phyloP scores from a whole-genome alignment of 2,797 vertebrate genomes.

The Oreochromis grahami region DNA sequence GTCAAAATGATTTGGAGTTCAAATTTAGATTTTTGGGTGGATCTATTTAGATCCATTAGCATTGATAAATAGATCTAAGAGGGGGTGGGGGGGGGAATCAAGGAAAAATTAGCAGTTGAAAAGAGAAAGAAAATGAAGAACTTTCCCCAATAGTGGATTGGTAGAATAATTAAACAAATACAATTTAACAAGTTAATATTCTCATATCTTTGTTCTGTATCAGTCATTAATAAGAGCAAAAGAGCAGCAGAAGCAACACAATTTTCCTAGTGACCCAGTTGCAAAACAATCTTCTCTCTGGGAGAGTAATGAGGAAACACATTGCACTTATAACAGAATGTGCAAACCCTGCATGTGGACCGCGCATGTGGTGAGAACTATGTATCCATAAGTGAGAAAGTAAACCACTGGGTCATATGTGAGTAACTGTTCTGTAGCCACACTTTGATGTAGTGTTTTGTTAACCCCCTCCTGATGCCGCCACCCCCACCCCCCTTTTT shows the following conservation, averaged over 20 bases:
- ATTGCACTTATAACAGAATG: slow-evolving; percentile 5
- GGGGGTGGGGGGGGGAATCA: too few species aligned
- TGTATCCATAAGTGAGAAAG: neutral
- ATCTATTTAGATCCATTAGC: neutral
- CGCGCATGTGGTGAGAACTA: neutral
- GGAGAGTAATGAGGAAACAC: slow-evolving; percentile 13
- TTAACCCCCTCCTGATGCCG: slow-evolving; percentile 2
- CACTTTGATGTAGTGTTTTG: slow-evolving; percentile 67
- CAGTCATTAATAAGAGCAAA: slow-evolving; percentile 18
- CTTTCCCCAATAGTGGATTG: neutral
- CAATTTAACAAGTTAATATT: neutral
- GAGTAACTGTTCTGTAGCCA: slow-evolving; percentile 29
- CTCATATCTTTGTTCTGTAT: neutral
- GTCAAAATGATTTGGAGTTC: neutral
- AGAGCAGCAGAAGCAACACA: neutral
- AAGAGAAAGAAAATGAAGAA: neutral
- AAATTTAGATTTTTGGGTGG: neutral
- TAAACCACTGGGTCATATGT: slow-evolving; percentile 24
- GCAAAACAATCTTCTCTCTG: neutral
- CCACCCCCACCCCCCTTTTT: neutral
- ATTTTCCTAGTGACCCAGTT: slow-evolving; percentile 11
- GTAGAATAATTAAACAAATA: neutral
- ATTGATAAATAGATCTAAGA: neutral
- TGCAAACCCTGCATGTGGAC: neutral
- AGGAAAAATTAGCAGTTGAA: neutral